Conservation (phyloP, 2,113 vertebrate genomes). For the Neotoma lepida region DNA sequence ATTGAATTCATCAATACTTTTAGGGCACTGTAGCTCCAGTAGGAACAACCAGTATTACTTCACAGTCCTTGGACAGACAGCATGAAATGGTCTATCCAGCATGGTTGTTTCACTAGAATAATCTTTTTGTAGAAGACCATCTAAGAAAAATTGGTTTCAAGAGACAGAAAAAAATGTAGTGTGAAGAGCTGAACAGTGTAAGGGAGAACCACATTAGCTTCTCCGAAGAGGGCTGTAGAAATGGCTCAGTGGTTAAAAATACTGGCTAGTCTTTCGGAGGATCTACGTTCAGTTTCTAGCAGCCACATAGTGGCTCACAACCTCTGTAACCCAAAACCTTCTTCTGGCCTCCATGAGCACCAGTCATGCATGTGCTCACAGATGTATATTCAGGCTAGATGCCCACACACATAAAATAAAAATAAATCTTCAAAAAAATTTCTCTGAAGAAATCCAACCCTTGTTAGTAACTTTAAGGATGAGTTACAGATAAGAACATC, state of each 20-base stretch:
- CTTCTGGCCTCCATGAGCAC: background rate
- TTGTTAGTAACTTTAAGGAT: background rate
- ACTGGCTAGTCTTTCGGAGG: background rate
- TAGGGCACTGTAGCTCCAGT: background rate
- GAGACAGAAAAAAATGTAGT: background rate
- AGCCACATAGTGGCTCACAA: background rate
- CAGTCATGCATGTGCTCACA: background rate
- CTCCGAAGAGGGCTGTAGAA: background rate
- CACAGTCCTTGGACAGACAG: background rate
- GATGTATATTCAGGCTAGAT: background rate
- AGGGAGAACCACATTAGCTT: conserved; percentile 25
- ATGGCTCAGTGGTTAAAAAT: background rate
- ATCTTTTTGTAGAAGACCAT: conserved; percentile 13
- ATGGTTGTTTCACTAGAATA: conserved; percentile 5
- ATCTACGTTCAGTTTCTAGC: background rate
- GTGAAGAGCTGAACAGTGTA: background rate
- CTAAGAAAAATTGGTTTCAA: background rate
- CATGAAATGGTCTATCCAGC: background rate
- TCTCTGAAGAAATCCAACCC: background rate
- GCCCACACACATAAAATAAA: background rate
- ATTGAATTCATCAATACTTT: background rate
- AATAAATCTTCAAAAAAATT: background rate
- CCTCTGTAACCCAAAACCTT: background rate
- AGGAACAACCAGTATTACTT: background rate
- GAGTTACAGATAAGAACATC: background rate